These are phyloP conservation scores for Rhyacichthys aspro DNA, from an alignment of 2,797 vertebrate species.

Conservation along the genomic window DNA sequence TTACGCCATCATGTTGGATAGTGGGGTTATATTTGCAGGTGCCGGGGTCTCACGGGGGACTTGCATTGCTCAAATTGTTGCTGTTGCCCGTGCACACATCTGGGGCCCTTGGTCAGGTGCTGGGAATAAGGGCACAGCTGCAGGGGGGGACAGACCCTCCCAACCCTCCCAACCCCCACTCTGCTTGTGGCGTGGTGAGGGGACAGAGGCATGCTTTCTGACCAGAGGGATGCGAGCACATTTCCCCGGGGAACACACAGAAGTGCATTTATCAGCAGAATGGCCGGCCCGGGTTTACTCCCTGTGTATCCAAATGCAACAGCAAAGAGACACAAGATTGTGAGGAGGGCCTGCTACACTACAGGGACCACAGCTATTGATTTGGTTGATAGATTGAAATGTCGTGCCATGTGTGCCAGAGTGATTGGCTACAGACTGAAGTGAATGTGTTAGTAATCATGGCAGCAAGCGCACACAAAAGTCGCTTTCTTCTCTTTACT, in stretches of 20 bases:
- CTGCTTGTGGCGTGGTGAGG: constrained; percentile 39
- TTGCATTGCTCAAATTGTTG: constrained; percentile 76
- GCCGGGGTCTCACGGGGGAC: constrained; percentile 70
- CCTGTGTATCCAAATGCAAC: constrained; percentile 63
- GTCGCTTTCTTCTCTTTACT: constrained; percentile 10
- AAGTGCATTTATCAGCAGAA: constrained; percentile 78
- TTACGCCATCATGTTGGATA: constrained; percentile 68
- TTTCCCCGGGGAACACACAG: constrained; percentile 63
- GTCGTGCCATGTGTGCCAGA: constrained; percentile 64
- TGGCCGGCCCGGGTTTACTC: constrained; percentile 54
- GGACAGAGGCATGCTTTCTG: constrained; percentile 56
- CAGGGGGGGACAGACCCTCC: constrained; percentile 55
- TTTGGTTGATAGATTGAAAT: constrained; percentile 74
- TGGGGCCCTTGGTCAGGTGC: constrained; percentile 77
- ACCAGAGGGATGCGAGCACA: constrained; percentile 71
- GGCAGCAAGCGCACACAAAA: constrained; percentile 25
- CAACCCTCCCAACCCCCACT: background rate
- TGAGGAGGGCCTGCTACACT: constrained; percentile 42
- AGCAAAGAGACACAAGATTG: constrained; percentile 42
- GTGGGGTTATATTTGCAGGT: constrained; percentile 74
- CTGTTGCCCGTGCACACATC: constrained; percentile 73
- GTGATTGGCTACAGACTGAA: constrained; percentile 37
- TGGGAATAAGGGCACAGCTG: constrained; percentile 80
- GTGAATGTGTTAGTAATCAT: constrained; percentile 27
- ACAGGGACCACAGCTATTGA: constrained; percentile 61